Conservation (phyloP, 1,140 invertebrate species). For the Campodea augens region DNA sequence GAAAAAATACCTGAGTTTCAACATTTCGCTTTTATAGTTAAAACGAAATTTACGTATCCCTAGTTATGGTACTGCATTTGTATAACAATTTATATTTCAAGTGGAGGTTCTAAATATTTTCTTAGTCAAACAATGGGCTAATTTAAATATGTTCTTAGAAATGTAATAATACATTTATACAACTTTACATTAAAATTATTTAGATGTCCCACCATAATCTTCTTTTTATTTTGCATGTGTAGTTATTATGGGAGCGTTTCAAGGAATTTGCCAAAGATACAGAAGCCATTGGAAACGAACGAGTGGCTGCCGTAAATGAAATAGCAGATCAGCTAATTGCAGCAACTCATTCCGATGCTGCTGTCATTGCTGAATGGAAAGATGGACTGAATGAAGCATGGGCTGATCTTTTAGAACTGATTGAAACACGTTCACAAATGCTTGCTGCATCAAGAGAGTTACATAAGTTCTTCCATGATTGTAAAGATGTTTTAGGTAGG, state of each 20-base stretch:
- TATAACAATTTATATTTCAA: too few species aligned
- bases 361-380: constrained; percentile 97
- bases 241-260: constrained; percentile 74
- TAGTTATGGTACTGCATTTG: too few species aligned
- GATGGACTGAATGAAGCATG: constrained; percentile 95
- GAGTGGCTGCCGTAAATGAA: constrained; percentile 81
- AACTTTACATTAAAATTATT: too few species aligned
- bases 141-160: too few species aligned
- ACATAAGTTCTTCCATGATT: constrained; percentile 99
- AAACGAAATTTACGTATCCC: too few species aligned
- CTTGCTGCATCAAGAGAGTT: constrained; percentile 85
- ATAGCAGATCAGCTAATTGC: constrained; percentile 90
- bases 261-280: constrained; percentile 95
- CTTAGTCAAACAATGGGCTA: too few species aligned
- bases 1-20: background rate
- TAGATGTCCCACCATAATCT: too few species aligned
- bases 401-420: constrained; percentile 94
- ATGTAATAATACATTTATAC: too few species aligned
- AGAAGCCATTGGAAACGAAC: constrained; percentile 81
- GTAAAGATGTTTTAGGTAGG: constrained; percentile 87
- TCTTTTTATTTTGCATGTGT: too few species aligned
- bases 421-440: constrained; percentile 95
- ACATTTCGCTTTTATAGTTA: too few species aligned
- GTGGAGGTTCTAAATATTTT: too few species aligned
- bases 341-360: constrained; percentile 89